Conservation (phyloP, 2,113 vertebrate species). For the Oncorhynchus clarkii region DNA sequence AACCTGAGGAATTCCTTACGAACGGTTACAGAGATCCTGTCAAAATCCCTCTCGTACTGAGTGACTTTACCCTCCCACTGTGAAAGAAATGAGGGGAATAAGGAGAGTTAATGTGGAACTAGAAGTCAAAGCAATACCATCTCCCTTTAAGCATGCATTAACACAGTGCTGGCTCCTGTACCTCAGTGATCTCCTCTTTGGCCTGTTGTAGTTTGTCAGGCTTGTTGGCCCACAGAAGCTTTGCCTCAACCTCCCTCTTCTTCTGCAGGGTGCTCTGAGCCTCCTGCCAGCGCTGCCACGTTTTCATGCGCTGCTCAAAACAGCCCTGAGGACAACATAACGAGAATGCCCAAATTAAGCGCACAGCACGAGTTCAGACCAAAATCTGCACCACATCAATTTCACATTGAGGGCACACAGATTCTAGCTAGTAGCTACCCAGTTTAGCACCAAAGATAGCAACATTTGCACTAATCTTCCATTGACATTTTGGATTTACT, state of each 20-base stretch:
- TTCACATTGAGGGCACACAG: background rate
- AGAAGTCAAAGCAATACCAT: background rate
- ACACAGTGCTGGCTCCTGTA: constrained; percentile 40
- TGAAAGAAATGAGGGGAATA: constrained; percentile 6
- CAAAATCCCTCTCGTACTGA: constrained; percentile 92
- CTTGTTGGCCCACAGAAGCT: constrained; percentile 95
- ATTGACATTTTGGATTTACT: too few relatives aligned
- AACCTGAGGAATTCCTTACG: constrained; percentile 92
- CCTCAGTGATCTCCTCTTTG: constrained; percentile 92
- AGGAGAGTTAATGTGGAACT: background rate
- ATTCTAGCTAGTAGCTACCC: background rate
- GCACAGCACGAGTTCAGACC: background rate
- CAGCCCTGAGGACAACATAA: constrained; percentile 73
- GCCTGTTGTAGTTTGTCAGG: constrained; percentile 95
- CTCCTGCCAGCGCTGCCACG: constrained; percentile 97
- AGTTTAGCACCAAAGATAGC: background rate
- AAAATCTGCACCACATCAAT: background rate
- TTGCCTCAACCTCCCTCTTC: constrained; percentile 91
- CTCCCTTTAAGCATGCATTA: background rate
- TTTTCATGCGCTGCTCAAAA: constrained; percentile 93
- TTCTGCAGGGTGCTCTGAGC: constrained; percentile 89
- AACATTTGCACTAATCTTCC: background rate
- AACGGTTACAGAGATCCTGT: constrained; percentile 84
- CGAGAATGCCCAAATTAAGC: constrained; percentile 5
- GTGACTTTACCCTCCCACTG: constrained; percentile 93